Evolutionary conservation across 2,113 vertebrate genomes (phyloP), one percentile per base, ranked within the genome.

Genomic region (Hylia prasina): DNA sequence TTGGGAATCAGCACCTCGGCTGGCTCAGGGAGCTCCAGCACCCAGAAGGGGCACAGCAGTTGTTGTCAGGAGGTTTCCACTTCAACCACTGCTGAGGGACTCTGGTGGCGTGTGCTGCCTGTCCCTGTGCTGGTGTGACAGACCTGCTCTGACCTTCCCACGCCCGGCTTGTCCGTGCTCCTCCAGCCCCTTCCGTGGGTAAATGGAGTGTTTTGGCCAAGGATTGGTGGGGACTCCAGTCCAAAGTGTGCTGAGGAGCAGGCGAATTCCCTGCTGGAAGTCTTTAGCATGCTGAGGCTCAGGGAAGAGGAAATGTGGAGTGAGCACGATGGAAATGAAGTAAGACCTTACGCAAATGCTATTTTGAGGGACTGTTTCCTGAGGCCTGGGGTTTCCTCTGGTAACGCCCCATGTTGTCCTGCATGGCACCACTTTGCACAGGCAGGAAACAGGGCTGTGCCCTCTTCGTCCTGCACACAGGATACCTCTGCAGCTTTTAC

Each of bases 311-410:
- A 66, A 83, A 25, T 13, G 31, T n/a, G 82, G 39, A 78, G 48
- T 3, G 45, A 76, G 47, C 4, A 1, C 1, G 7, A 4, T 44
- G 70, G 87, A 92, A 90, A 77, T 73, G 65, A 82, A 82, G 39
- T 35, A 9, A 80, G 51, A 7, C n/a, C 24, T 78, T 65, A 24
- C 1, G 2, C 21, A 68, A 77, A 30, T 63, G 66, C 89, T 93
- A 68, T 86, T 95, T 87, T 71, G 64, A 69, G 68, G 33, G 78
- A 4, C 73, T 54, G 37, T 68, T 95, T 92, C 90, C 90, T 68
- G 68, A 60, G 8, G 20, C 4, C 35, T 58, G 66, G 33, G 42
- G 9, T 58, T 63, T 93, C 31, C 53, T 78, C 57, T 44, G 70
- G 13, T 23, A 39, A 27, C 0, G 2, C 22, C 35, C 40, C 11